phyloP scores from a whole-genome alignment of 2,113 vertebrate species.

The Spheniscus mendiculus region DNA sequence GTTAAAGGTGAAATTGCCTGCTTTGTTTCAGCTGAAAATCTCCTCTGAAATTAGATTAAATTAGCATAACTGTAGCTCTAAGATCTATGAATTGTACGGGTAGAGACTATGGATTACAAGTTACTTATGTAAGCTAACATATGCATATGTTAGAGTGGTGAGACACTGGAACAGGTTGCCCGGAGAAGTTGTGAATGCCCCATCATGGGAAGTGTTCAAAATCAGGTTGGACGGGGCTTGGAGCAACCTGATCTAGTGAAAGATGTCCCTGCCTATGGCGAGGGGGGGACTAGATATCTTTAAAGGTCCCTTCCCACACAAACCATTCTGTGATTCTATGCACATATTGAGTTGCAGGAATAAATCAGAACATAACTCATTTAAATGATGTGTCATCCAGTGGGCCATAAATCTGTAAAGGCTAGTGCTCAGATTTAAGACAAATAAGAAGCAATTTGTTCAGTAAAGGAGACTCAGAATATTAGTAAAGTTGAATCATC shows the following conservation, averaged over 20 bases:
- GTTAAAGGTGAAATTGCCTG: neutral
- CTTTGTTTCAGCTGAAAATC: neutral
- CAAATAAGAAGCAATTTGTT: neutral
- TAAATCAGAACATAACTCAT: neutral
- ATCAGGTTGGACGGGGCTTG: neutral
- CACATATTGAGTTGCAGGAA: neutral
- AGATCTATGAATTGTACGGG: accelerated
- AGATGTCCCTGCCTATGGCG: neutral
- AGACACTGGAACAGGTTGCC: neutral
- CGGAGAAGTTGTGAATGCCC: accelerated
- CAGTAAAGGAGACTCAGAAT: neutral
- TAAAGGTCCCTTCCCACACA: neutral
- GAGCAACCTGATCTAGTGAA: neutral
- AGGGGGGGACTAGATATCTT: neutral
- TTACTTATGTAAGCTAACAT: neutral
- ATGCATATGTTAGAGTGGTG: neutral
- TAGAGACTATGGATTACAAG: neutral
- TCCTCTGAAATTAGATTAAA: neutral
- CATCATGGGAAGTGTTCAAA: neutral
- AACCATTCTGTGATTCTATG: neutral
- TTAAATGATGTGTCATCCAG: neutral
- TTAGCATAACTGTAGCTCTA: neutral
- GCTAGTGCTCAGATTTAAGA: neutral
- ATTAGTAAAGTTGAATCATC: neutral
- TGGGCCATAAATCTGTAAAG: neutral